Evolutionary conservation across 2,113 vertebrate genomes (phyloP).

Genomic region (Cromileptes altivelis): DNA sequence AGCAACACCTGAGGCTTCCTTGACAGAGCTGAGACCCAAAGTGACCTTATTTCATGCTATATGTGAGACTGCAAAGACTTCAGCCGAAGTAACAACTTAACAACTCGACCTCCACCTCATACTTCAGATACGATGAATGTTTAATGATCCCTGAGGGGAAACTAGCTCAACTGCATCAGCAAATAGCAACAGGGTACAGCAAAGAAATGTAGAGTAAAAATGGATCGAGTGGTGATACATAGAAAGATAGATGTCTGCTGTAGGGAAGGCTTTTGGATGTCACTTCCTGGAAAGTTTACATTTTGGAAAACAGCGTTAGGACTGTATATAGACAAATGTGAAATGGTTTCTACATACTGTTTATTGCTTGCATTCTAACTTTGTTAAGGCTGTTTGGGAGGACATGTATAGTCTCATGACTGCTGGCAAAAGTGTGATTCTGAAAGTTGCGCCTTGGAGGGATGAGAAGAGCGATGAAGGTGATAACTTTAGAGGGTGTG

Average conservation of each 20-base stretch:
- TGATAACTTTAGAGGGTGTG: conserved; percentile 47
- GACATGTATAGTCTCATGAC: not conserved
- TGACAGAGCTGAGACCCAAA: conserved; percentile 5
- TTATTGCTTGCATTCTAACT: not conserved
- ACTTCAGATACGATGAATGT: conserved; percentile 37
- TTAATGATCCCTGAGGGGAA: conserved; percentile 32
- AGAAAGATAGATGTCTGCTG: not conserved
- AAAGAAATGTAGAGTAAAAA: not conserved
- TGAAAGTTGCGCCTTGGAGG: conserved; percentile 17
- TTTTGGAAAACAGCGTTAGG: not conserved
- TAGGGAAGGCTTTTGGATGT: not conserved
- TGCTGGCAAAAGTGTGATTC: conserved; percentile 27
- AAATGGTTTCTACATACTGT: not conserved
- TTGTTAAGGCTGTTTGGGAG: not conserved
- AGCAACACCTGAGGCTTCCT: conserved; percentile 47
- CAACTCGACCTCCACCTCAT: conserved; percentile 38
- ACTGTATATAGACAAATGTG: not conserved
- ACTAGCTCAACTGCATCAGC: conserved; percentile 10
- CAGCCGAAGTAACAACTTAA: conserved; percentile 15
- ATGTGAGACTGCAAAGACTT: conserved; percentile 9
- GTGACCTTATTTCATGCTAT: not conserved
- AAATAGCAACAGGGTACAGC: conserved; percentile 29
- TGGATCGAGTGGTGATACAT: not conserved
- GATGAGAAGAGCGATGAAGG: conserved; percentile 16
- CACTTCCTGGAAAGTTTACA: not conserved